These are phyloP conservation scores for Malacosoma neustria DNA, from an alignment of 2,888 invertebrate genomes.

Conservation along the genomic window DNA sequence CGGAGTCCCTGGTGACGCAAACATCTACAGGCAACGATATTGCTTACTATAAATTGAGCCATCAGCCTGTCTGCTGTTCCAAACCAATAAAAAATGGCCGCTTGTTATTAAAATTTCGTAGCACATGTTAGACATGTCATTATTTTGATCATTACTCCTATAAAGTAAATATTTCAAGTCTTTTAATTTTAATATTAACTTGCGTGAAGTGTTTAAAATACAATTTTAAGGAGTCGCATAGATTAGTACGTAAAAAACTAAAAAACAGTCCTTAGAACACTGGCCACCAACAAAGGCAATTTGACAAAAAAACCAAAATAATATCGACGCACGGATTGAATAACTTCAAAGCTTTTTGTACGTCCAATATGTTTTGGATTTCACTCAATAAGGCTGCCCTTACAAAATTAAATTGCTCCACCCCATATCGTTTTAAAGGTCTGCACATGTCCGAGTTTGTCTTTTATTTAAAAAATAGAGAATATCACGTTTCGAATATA, in stretches of 20 bases:
- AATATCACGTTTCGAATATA: conserved; percentile 64
- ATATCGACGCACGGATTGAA: conserved; percentile 31
- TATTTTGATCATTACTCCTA: no score
- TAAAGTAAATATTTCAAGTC: no score
- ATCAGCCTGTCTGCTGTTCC: no score
- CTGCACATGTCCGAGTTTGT: conserved; percentile 47
- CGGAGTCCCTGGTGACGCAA: no score
- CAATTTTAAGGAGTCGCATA: no score
- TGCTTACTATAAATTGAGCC: no score
- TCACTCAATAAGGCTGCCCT: conserved; percentile 58
- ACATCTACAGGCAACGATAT: no score
- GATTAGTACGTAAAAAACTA: conserved; percentile 13
- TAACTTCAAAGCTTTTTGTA: conserved; percentile 60
- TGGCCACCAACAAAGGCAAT: conserved; percentile 40
- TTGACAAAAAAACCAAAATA: conserved; percentile 25
- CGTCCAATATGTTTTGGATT: conserved; percentile 68
- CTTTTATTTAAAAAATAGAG: conserved; percentile 34
- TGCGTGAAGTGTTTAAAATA: no score
- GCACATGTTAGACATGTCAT: no score
- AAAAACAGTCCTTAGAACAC: conserved; percentile 13
- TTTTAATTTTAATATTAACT: no score
- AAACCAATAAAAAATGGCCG: no score
- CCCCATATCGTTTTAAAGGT: conserved; percentile 57
- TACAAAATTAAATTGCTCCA: conserved; percentile 62
- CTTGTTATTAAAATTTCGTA: no score